Conservation (phyloP, 2,888 invertebrate species). For the Fabriciana adippe region DNA sequence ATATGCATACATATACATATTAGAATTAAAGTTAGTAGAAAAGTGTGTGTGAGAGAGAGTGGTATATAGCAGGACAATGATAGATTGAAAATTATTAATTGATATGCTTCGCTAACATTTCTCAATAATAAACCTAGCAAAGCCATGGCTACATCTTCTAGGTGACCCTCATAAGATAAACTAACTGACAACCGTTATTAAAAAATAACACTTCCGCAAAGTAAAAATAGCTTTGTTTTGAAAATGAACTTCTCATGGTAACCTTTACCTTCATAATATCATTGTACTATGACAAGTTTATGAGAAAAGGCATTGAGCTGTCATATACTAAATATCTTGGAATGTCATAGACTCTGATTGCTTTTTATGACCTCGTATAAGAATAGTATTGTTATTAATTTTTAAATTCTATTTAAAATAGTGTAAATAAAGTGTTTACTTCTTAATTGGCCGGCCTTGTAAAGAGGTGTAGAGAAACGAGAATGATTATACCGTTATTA, state of each 20-base stretch:
- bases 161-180: no score
- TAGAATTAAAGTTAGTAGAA: no score
- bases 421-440: background rate
- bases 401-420: background rate
- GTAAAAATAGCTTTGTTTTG: conserved; percentile 18
- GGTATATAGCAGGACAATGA: no score
- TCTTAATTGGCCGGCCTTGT: no score
- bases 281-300: conserved; percentile 17
- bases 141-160: no score
- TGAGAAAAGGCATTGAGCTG: conserved; percentile 28
- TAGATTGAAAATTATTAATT: no score
- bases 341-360: conserved; percentile 25
- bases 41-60: no score
- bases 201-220: conserved; percentile 12
- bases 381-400: conserved; percentile 8
- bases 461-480: background rate
- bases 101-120: no score
- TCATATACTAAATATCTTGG: conserved; percentile 21
- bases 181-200: background rate
- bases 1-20: no score
- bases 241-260: conserved; percentile 19
- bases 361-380: conserved; percentile 27
- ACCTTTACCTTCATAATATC: conserved; percentile 27
- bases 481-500: background rate
- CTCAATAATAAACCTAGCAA: no score